Conservation (phyloP, 2,888 invertebrate species). For the Cabera pusaria region DNA sequence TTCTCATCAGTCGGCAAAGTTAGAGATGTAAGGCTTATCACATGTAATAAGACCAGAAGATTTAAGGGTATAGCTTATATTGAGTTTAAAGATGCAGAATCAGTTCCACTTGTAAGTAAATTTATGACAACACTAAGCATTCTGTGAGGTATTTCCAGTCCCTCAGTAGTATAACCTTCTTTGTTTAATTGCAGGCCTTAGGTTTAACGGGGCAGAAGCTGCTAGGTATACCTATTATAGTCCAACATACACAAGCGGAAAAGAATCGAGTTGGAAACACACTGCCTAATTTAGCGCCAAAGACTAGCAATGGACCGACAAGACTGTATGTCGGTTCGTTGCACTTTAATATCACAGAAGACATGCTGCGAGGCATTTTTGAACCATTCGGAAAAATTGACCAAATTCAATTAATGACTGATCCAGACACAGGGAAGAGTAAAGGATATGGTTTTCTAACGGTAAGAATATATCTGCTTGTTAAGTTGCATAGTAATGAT, state of each 20-base stretch:
- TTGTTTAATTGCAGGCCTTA: constrained; percentile 87
- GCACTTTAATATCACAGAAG: constrained; percentile 99
- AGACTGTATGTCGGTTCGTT: constrained; percentile 98
- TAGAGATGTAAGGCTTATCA: constrained; percentile 98
- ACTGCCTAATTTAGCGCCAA: constrained; percentile 92
- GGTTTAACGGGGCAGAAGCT: constrained; percentile 98
- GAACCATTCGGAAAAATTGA: constrained; percentile 99
- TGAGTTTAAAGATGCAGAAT: constrained; percentile 98
- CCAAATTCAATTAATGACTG: constrained; percentile 96
- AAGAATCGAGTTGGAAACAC: constrained; percentile 96
- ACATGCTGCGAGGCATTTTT: constrained; percentile 99
- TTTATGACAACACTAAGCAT: neutral
- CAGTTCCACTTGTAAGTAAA: constrained; percentile 93
- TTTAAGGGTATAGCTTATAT: constrained; percentile 99
- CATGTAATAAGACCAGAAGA: constrained; percentile 98
- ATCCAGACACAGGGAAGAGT: constrained; percentile 96
- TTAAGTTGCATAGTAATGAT: too few species aligned
- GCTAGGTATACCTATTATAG: constrained; percentile 97
- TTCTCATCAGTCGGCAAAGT: constrained; percentile 99
- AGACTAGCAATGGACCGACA: constrained; percentile 96
- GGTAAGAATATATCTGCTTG: constrained; percentile 80
- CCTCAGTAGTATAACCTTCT: neutral
- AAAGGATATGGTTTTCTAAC: constrained; percentile 99
- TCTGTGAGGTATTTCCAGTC: too few species aligned
- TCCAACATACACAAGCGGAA: constrained; percentile 98